These are phyloP conservation scores for Sarcophaga subvicina DNA, from an alignment of 2,888 invertebrate species.

Conservation along the genomic window DNA sequence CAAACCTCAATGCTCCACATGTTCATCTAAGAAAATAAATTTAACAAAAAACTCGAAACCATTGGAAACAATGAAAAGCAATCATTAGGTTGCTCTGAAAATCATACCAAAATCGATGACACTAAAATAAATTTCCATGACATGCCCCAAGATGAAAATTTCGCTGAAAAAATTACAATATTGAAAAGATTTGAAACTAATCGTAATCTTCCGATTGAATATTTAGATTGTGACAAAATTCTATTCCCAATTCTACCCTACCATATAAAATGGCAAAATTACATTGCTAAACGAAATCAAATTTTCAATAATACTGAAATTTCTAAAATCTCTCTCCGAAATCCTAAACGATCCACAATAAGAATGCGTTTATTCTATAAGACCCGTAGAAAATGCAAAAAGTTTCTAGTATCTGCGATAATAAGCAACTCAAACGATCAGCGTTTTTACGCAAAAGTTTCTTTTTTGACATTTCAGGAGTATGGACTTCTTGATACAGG, in stretches of 20 bases:
- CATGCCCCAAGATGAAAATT: too few relatives aligned
- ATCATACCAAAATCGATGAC: too few relatives aligned
- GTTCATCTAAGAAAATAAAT: not conserved
- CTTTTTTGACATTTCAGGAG: too few relatives aligned
- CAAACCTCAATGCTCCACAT: constrained; percentile 31
- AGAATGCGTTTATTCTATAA: constrained; percentile 13
- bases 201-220: not conserved
- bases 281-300: not conserved
- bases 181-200: not conserved
- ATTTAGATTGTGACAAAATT: not conserved
- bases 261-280: constrained; percentile 15
- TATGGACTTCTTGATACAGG: too few relatives aligned
- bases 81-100: too few relatives aligned
- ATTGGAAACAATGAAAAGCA: not conserved
- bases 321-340: not conserved
- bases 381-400: not conserved
- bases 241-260: constrained; percentile 1
- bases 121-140: too few relatives aligned
- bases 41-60: constrained; percentile 5
- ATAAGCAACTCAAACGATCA: not conserved
- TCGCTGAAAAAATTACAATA: too few relatives aligned
- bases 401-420: not conserved
- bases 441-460: too few relatives aligned
- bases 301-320: not conserved
- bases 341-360: not conserved